phyloP scores from a whole-genome alignment of 2,113 vertebrate species.

The Ahaetulla prasina region DNA sequence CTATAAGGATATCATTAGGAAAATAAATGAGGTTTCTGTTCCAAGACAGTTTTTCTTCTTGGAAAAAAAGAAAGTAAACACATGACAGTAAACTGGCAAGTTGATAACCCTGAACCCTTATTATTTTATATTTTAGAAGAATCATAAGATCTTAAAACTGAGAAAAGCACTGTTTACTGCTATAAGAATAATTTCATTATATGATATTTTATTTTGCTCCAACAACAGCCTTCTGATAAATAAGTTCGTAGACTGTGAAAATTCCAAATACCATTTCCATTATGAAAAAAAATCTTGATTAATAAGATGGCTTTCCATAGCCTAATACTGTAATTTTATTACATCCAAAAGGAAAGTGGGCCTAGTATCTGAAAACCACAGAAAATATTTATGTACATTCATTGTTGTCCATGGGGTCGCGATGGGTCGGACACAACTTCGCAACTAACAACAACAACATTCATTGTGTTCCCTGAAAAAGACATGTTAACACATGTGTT shows the following conservation, averaged over 20 bases:
- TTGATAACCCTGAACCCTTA: background rate
- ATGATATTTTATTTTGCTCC: conserved; percentile 5
- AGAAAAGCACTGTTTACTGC: background rate
- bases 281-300: conserved; percentile 46
- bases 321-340: conserved; percentile 42
- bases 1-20: background rate
- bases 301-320: conserved; percentile 33
- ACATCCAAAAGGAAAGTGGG: conserved; percentile 32
- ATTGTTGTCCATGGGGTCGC: too few species aligned
- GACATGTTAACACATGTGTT: background rate
- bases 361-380: conserved; percentile 31
- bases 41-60: background rate
- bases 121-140: background rate
- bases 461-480: conserved; percentile 51
- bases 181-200: background rate
- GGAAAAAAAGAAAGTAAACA: background rate
- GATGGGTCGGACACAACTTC: too few species aligned
- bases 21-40: background rate
- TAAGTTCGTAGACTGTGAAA: conserved; percentile 43
- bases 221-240: conserved; percentile 18
- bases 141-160: background rate
- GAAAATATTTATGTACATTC: conserved; percentile 60
- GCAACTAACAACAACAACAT: too few species aligned
- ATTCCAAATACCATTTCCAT: conserved; percentile 51
- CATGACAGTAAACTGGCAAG: background rate